Conservation (phyloP, 1,140 invertebrate genomes). For the Caenorhabditis briggsae region DNA sequence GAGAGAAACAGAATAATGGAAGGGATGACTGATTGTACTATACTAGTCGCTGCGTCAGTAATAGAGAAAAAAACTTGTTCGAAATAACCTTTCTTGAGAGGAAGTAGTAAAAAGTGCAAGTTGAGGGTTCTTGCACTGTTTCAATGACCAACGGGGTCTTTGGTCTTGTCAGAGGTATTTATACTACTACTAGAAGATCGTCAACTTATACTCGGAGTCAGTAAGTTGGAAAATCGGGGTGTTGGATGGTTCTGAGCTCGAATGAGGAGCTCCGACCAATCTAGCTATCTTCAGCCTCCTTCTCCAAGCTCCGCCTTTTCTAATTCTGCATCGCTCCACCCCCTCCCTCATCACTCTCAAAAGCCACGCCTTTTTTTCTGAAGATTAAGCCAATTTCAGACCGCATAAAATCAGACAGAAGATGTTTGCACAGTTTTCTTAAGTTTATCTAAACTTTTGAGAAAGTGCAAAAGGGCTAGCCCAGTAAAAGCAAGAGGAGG, state of each 20-base stretch:
- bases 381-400: constrained; percentile 22
- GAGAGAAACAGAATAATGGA: not conserved
- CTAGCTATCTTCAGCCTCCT: constrained; percentile 4
- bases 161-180: not conserved
- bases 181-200: too few relatives aligned
- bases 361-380: not conserved
- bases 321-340: too few relatives aligned
- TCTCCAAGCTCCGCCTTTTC: constrained; percentile 3
- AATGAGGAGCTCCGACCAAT: constrained; percentile 19
- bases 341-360: not conserved
- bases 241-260: not conserved
- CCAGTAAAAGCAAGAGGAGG: not conserved
- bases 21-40: not conserved
- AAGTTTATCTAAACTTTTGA: constrained; percentile 7
- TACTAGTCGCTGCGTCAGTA: not conserved
- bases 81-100: constrained; percentile 2
- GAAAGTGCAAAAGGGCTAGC: not conserved
- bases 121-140: not conserved
- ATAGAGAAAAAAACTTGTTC: constrained; percentile 6
- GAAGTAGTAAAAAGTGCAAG: not conserved
- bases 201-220: not conserved
- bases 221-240: not conserved
- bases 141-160: constrained; percentile 3
- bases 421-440: constrained; percentile 26
- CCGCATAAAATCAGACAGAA: not conserved